Evolutionary conservation across 2,113 vertebrate species (phyloP).

Genomic region (Proterorhinus semilunaris): DNA sequence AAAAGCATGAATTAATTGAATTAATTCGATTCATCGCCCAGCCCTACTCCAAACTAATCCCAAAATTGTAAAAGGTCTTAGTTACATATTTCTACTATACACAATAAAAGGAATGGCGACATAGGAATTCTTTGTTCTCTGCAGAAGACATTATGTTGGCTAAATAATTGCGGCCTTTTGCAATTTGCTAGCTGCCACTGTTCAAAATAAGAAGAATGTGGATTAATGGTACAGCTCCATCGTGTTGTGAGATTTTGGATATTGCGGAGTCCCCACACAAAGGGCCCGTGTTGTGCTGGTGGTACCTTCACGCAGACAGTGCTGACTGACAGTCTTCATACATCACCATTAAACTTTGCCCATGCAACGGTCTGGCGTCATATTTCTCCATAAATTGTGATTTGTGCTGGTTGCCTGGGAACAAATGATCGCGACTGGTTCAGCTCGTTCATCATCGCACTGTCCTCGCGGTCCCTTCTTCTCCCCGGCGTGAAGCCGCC

Average conservation of each 20-base stretch:
- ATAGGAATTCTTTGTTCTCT: too few relatives aligned
- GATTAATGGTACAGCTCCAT: too few relatives aligned
- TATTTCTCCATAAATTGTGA: constrained; percentile 87
- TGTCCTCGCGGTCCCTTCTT: constrained; percentile 6
- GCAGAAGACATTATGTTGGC: too few relatives aligned
- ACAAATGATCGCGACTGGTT: constrained; percentile 76
- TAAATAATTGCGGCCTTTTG: too few relatives aligned
- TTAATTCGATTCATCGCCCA: too few relatives aligned
- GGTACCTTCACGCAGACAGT: constrained; percentile 23
- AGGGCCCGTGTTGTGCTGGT: constrained; percentile 33
- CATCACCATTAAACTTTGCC: constrained; percentile 84
- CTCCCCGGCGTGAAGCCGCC: background rate
- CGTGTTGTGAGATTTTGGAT: background rate
- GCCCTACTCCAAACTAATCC: too few relatives aligned
- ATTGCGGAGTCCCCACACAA: background rate
- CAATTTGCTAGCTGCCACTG: too few relatives aligned
- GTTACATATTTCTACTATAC: too few relatives aligned
- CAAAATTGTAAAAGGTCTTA: too few relatives aligned
- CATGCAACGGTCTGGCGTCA: constrained; percentile 72
- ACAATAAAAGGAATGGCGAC: too few relatives aligned
- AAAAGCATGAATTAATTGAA: too few relatives aligned
- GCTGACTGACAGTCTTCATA: constrained; percentile 80
- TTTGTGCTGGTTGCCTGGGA: constrained; percentile 82
- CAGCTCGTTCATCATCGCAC: constrained; percentile 56
- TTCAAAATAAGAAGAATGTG: too few relatives aligned